phyloP scores from a whole-genome alignment of 2,888 invertebrate species.

The Euplagia quadripunctaria region DNA sequence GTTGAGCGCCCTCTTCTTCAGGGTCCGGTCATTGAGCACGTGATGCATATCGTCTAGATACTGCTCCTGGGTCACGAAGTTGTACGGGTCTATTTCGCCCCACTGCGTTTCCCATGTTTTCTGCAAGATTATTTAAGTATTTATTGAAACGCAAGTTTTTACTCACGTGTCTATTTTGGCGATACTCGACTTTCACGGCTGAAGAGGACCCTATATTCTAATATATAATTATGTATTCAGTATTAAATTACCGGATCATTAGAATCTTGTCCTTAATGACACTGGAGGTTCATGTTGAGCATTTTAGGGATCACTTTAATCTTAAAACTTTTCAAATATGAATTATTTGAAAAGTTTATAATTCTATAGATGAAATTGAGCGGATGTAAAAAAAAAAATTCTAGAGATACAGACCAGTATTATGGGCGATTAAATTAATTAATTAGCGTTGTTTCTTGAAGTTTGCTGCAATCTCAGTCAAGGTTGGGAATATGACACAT shows the following conservation, averaged over 20 bases:
- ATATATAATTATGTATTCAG: no score
- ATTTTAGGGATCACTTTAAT: no score
- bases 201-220: neutral
- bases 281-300: no score
- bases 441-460: neutral
- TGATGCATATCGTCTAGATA: constrained; percentile 94
- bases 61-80: constrained; percentile 93
- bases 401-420: neutral
- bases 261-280: no score
- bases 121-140: constrained; percentile 70
- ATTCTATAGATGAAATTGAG: no score
- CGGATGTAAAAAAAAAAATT: neutral
- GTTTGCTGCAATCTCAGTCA: neutral
- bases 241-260: no score
- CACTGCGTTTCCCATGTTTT: constrained; percentile 94
- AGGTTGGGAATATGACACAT: no score
- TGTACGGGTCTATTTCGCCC: constrained; percentile 94
- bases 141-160: neutral
- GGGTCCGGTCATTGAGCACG: constrained; percentile 91
- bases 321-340: no score
- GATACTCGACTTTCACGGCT: neutral
- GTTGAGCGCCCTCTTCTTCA: constrained; percentile 91
- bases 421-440: neutral
- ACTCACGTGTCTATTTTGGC: neutral
- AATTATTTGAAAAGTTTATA: no score